Percentiles rank a stretch among this genome's conserved stretches.
phyloP scores from a whole-genome alignment of 1,140 invertebrate genomes.

The Psilanteris sp. region DNA sequence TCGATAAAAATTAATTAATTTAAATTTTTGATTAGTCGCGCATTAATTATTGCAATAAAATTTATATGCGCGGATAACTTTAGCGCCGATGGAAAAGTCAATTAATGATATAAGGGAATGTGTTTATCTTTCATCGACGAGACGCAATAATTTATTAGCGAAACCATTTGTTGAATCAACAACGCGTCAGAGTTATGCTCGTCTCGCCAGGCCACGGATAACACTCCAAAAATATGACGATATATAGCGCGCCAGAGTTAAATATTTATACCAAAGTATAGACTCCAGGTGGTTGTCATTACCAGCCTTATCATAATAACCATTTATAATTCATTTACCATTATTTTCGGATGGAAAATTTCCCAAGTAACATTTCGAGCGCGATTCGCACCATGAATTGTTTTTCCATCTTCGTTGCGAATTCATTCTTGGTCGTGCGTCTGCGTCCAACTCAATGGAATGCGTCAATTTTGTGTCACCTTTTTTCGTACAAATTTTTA shows the following conservation, averaged over 20 bases:
- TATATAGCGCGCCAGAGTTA: not conserved
- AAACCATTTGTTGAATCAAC: conserved; percentile 46
- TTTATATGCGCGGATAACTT: no score
- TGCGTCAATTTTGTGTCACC: no score
- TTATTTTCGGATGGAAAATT: conserved; percentile 46
- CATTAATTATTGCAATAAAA: not conserved
- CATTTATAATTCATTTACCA: conserved; percentile 34
- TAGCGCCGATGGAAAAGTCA: no score
- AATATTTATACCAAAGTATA: conserved; percentile 30
- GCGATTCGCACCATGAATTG: not conserved
- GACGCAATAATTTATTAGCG: conserved; percentile 36
- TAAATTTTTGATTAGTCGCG: not conserved
- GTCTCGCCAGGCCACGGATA: conserved; percentile 2
- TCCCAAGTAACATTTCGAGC: conserved; percentile 12
- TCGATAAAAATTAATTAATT: conserved; percentile 16
- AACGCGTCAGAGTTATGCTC: conserved; percentile 13
- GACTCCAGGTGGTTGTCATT: conserved; percentile 54
- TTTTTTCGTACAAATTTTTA: not conserved
- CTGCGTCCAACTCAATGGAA: no score
- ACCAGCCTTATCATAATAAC: conserved; percentile 40
- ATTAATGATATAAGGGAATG: conserved; percentile 9
- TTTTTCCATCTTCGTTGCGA: not conserved
- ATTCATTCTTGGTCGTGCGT: conserved; percentile 1
- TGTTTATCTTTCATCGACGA: conserved; percentile 39
- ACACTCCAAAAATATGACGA: conserved; percentile 45